A percentile compares a stretch with the other conserved stretches of the same genome.
These are phyloP conservation scores for Phortica magna DNA, from an alignment of 2,888 invertebrate genomes.

Conservation along the genomic window DNA sequence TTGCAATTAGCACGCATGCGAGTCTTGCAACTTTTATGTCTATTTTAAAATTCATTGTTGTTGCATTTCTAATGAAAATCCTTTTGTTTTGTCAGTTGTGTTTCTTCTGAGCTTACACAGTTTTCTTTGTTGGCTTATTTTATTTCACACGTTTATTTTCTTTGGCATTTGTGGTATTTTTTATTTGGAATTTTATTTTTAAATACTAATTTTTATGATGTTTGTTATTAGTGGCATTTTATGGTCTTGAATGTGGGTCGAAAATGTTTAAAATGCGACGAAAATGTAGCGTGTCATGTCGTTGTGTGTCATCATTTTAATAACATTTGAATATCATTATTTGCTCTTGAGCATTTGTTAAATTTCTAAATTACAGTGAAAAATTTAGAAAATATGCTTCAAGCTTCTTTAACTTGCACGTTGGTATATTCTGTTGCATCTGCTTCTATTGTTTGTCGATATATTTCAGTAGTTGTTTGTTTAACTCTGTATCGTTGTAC, in stretches of 20 bases:
- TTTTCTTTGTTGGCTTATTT: constrained; percentile 52
- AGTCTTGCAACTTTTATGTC: constrained; percentile 32
- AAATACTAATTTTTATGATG: constrained; percentile 25
- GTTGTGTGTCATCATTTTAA: neutral
- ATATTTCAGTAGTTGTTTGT: constrained; percentile 20
- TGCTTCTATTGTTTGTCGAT: constrained; percentile 54
- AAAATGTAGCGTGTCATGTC: no score
- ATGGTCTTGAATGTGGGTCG: neutral
- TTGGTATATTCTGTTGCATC: constrained; percentile 1
- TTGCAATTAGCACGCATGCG: constrained; percentile 58
- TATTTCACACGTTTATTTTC: constrained; percentile 40
- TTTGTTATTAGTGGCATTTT: constrained; percentile 12
- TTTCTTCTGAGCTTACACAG: constrained; percentile 23
- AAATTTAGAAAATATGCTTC: neutral
- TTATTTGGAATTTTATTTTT: constrained; percentile 49
- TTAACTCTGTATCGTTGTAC: constrained; percentile 20
- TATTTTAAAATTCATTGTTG: neutral
- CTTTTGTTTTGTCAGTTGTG: constrained; percentile 67
- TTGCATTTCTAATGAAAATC: constrained; percentile 55
- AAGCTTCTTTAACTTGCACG: neutral
- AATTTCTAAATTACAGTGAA: neutral
- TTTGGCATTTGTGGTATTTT: constrained; percentile 39
- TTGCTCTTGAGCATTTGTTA: no score
- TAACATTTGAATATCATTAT: constrained; percentile 1
- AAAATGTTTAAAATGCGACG: no score